A percentile compares a stretch with the other conserved stretches of the same genome.
These are phyloP conservation scores for Macrocentrus cingulum DNA, from an alignment of 1,140 invertebrate genomes.

Conservation along the genomic window DNA sequence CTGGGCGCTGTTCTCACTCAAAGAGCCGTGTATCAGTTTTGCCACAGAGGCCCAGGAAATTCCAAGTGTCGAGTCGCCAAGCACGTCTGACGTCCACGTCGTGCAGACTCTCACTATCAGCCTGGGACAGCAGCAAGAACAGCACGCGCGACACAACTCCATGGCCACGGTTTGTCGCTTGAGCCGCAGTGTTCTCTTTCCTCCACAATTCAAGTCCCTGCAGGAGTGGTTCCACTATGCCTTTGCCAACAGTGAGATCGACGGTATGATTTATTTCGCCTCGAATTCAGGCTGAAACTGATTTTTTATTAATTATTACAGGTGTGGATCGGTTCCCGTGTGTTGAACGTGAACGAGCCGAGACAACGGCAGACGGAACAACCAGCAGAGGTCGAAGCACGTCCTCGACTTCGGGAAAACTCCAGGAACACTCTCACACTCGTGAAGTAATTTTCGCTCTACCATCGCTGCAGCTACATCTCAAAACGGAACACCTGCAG, in stretches of 20 bases:
- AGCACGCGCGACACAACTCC: slow-evolving; percentile 75
- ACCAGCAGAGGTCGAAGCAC: slow-evolving; percentile 53
- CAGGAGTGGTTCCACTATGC: slow-evolving; percentile 98
- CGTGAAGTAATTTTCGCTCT: slow-evolving; percentile 94
- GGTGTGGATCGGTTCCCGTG: slow-evolving; percentile 89
- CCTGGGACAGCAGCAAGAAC: slow-evolving; percentile 71
- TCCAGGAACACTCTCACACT: slow-evolving; percentile 83
- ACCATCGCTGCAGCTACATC: slow-evolving; percentile 86
- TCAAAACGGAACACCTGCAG: slow-evolving; percentile 92
- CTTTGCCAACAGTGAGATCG: slow-evolving; percentile 89
- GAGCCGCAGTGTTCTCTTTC: slow-evolving; percentile 87
- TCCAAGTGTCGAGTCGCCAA: slow-evolving; percentile 63
- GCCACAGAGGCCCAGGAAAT: slow-evolving; percentile 91
- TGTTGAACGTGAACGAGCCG: slow-evolving; percentile 70
- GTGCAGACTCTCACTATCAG: slow-evolving; percentile 87
- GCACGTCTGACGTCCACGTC: slow-evolving; percentile 68
- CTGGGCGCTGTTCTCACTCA: slow-evolving; percentile 94
- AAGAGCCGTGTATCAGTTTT: slow-evolving; percentile 93
- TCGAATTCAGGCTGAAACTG: not conserved
- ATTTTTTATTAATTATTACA: slow-evolving; percentile 43
- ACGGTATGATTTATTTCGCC: slow-evolving; percentile 68
- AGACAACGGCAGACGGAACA: slow-evolving; percentile 48
- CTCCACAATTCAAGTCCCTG: slow-evolving; percentile 90
- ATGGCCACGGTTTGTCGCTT: slow-evolving; percentile 93
- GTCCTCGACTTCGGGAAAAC: slow-evolving; percentile 61